Conservation (phyloP, 2,888 invertebrate species). For the Trissolcus japonicus region DNA sequence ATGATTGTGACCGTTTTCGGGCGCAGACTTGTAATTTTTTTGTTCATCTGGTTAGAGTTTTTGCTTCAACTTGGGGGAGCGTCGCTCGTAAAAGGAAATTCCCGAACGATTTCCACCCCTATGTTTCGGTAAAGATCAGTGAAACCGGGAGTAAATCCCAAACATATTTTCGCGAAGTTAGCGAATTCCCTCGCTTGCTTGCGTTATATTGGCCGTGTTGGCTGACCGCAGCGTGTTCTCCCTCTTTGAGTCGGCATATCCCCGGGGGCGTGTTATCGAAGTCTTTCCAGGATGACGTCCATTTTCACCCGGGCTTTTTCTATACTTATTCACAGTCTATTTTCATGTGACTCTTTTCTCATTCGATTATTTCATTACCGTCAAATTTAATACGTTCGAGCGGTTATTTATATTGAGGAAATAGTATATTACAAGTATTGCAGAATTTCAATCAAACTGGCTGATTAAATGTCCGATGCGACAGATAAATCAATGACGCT, state of each 20-base stretch:
- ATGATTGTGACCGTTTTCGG: constrained; percentile 47
- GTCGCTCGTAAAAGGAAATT: constrained; percentile 69
- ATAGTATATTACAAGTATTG: too few relatives aligned
- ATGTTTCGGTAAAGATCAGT: constrained; percentile 59
- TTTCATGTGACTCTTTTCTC: constrained; percentile 17
- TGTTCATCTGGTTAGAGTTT: constrained; percentile 9
- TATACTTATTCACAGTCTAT: constrained; percentile 18
- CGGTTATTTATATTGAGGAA: too few relatives aligned
- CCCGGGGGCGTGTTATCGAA: constrained; percentile 62
- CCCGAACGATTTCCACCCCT: constrained; percentile 63
- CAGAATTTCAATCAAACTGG: not conserved
- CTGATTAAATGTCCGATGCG: not conserved
- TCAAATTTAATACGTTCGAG: constrained; percentile 18
- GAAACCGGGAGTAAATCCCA: constrained; percentile 65
- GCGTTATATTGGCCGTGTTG: constrained; percentile 57
- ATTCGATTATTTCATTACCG: constrained; percentile 39
- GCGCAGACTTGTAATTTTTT: constrained; percentile 24
- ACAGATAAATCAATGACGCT: not conserved
- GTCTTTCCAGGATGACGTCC: constrained; percentile 57
- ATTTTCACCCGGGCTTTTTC: constrained; percentile 52
- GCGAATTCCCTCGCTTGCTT: constrained; percentile 68
- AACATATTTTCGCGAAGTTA: constrained; percentile 74
- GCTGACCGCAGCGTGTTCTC: constrained; percentile 62
- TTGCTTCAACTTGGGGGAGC: constrained; percentile 56
- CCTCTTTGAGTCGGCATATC: constrained; percentile 57